A percentile compares a stretch with the other conserved stretches of the same genome.
phyloP scores from a whole-genome alignment of 2,797 vertebrate species.

The Geotrypetes seraphini region DNA sequence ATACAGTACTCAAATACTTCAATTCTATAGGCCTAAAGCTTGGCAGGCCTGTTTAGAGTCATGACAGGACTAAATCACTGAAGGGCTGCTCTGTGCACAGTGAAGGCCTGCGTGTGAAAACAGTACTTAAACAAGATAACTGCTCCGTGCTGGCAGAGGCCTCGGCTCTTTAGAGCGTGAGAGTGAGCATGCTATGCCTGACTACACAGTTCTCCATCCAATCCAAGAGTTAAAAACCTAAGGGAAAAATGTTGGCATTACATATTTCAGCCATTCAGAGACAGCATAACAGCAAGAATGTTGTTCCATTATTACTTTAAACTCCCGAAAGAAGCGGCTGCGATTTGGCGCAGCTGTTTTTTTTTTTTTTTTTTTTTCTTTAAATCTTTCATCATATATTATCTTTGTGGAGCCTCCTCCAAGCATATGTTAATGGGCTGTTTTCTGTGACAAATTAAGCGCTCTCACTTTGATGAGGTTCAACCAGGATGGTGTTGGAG shows the following conservation, averaged over 20 bases:
- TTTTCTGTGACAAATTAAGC: conserved; percentile 99
- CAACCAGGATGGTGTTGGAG: conserved; percentile 86
- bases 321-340: conserved; percentile 50
- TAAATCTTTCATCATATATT: conserved; percentile 91
- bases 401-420: conserved; percentile 79
- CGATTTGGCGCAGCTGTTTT: conserved; percentile 89
- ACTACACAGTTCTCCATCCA: conserved; percentile 37
- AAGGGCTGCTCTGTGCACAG: conserved; percentile 52
- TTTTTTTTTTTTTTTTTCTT: too few species aligned
- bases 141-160: conserved; percentile 50
- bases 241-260: conserved; percentile 26
- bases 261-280: conserved; percentile 18
- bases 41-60: conserved; percentile 41
- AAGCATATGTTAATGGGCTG: conserved; percentile 98
- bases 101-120: conserved; percentile 63
- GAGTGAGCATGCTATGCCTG: conserved; percentile 26
- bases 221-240: conserved; percentile 46
- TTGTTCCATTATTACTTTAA: conserved; percentile 68
- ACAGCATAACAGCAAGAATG: conserved; percentile 34
- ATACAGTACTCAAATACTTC: conserved; percentile 10
- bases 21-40: conserved; percentile 36
- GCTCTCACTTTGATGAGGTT: conserved; percentile 94
- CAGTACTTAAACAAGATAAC: conserved; percentile 57
- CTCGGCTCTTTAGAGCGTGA: conserved; percentile 46
- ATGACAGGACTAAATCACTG: conserved; percentile 44